Evolutionary conservation across 1,140 invertebrate genomes (phyloP).

Genomic region (Drosophila nebulosa): DNA sequence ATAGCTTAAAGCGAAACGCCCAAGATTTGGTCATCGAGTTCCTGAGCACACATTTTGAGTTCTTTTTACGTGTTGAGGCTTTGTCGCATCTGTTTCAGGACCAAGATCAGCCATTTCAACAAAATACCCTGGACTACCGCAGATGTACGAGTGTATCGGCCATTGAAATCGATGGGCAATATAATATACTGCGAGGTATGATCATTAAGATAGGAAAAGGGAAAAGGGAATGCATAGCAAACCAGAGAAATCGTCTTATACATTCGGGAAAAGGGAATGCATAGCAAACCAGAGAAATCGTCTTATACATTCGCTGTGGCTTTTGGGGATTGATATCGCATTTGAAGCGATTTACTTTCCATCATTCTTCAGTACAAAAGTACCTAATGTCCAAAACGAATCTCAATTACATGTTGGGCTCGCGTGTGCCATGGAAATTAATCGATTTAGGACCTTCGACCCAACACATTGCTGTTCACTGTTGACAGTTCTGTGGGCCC

Average conservation of each 20-base stretch:
- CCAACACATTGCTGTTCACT: neutral
- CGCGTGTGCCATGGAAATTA: neutral
- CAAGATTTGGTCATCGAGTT: slow-evolving; percentile 81
- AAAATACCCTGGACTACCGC: slow-evolving; percentile 76
- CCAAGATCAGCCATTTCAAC: slow-evolving; percentile 66
- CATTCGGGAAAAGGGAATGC: too few relatives aligned
- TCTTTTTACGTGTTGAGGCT: slow-evolving; percentile 92
- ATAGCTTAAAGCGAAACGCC: slow-evolving; percentile 2
- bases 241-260: too few relatives aligned
- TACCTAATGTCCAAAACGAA: neutral
- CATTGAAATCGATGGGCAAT: slow-evolving; percentile 81
- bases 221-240: too few relatives aligned
- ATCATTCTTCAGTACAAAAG: neutral
- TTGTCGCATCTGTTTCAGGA: slow-evolving; percentile 94
- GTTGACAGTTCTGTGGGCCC: neutral
- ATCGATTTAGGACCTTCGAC: neutral
- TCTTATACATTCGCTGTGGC: too few relatives aligned
- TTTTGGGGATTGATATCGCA: too few relatives aligned
- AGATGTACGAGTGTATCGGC: slow-evolving; percentile 81
- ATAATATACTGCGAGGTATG: slow-evolving; percentile 58
- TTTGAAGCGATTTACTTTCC: too few relatives aligned
- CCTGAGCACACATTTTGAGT: slow-evolving; percentile 93
- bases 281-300: too few relatives aligned
- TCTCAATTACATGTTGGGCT: neutral
- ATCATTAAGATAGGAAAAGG: too few relatives aligned